Conservation (phyloP, 2,797 vertebrate genomes). For the Phrynocephalus forsythii region DNA sequence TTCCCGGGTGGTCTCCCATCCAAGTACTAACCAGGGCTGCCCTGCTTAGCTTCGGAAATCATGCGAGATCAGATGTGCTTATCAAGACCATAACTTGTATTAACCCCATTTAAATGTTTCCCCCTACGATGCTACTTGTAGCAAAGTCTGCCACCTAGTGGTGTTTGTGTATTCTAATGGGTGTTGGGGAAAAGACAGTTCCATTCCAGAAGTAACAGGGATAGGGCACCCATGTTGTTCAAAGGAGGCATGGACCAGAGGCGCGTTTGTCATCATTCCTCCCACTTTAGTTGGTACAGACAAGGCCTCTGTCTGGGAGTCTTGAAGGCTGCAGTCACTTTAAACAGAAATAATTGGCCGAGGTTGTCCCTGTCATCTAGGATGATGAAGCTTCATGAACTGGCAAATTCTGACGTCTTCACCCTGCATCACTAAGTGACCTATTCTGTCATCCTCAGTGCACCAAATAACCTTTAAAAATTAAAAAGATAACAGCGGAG, state of each 20-base stretch:
- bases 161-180: neutral
- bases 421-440: too few species aligned
- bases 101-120: too few species aligned
- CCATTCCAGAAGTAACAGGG: neutral
- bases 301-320: neutral
- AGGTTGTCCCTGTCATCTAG: too few species aligned
- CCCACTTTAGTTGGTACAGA: neutral
- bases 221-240: neutral
- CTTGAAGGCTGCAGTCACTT: neutral
- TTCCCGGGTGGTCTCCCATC: too few species aligned
- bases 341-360: neutral
- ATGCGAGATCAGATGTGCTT: too few species aligned
- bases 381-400: too few species aligned
- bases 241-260: neutral
- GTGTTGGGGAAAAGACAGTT: neutral
- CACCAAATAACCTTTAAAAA: neutral
- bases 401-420: too few species aligned
- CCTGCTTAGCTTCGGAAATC: too few species aligned
- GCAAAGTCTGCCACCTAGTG: slow-evolving; percentile 31
- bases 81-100: too few species aligned
- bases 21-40: too few species aligned
- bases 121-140: neutral
- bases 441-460: too few species aligned
- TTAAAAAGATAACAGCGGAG: neutral
- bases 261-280: neutral